Conservation (phyloP, 2,888 invertebrate genomes). For the Calameuta filiformis region DNA sequence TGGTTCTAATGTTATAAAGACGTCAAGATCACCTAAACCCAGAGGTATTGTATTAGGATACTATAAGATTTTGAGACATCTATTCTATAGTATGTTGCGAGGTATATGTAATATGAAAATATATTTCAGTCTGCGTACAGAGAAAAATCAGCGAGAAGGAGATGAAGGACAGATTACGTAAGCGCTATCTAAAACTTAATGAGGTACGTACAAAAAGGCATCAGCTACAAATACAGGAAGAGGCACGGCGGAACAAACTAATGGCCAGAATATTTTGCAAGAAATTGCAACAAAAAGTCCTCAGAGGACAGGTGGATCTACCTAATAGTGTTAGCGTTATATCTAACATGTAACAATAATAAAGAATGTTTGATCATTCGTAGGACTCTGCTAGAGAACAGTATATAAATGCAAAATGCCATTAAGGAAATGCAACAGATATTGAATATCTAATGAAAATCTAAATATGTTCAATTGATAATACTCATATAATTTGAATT, state of each 20-base stretch:
- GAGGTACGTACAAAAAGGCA: conserved; percentile 75
- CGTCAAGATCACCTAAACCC: conserved; percentile 35
- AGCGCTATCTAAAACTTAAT: conserved; percentile 76
- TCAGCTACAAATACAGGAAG: conserved; percentile 71
- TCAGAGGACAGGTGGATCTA: conserved; percentile 74
- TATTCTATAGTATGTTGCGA: background rate
- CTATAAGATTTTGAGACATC: background rate
- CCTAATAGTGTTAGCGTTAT: conserved; percentile 74
- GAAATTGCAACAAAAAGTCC: conserved; percentile 76
- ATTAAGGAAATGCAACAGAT: background rate
- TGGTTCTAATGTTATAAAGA: conserved; percentile 44
- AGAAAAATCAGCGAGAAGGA: conserved; percentile 69
- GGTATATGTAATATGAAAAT: background rate
- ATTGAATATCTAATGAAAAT: background rate
- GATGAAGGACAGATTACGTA: conserved; percentile 72
- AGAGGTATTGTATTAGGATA: conserved; percentile 5
- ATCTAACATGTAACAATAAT: conserved; percentile 54
- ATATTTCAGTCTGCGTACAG: conserved; percentile 46
- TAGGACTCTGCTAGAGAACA: background rate
- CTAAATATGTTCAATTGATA: background rate
- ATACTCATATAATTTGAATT: background rate
- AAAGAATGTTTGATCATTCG: background rate
- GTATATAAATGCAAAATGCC: background rate
- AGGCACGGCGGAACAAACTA: conserved; percentile 75
- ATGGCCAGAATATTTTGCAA: conserved; percentile 82